These are phyloP conservation scores for Dryobotodes eremita DNA, from an alignment of 2,888 invertebrate species.

Conservation along the genomic window DNA sequence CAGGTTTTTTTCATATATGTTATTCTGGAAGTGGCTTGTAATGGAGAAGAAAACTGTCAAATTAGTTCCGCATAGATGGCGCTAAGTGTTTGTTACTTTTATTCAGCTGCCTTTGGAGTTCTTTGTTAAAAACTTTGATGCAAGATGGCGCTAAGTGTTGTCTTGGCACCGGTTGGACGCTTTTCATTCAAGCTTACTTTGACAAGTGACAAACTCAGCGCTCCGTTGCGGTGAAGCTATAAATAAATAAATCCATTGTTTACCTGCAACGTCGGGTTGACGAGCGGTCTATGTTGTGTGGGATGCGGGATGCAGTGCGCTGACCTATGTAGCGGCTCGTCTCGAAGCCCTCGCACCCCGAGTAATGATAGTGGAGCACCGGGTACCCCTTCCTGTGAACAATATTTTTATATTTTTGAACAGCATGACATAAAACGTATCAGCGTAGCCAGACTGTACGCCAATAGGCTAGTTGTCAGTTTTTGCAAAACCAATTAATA, in stretches of 20 bases:
- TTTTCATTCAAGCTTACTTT: neutral
- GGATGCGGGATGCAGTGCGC: slow-evolving; percentile 94
- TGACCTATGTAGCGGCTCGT: slow-evolving; percentile 93
- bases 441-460: neutral
- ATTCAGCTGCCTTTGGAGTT: neutral
- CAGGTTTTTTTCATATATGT: neutral
- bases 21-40: neutral
- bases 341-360: slow-evolving; percentile 86
- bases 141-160: neutral
- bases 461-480: neutral
- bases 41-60: neutral
- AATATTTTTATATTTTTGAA: neutral
- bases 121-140: neutral
- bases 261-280: slow-evolving; percentile 87
- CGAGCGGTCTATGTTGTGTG: slow-evolving; percentile 81
- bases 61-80: neutral
- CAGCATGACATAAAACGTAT: neutral
- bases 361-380: slow-evolving; percentile 85
- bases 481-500: neutral
- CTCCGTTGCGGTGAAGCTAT: neutral
- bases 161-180: neutral
- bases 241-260: neutral
- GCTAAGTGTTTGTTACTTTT: neutral
- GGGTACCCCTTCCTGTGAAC: slow-evolving; percentile 77
- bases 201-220: neutral